Conservation (phyloP, 2,113 vertebrate genomes). For the Atlantisia rogersi region DNA sequence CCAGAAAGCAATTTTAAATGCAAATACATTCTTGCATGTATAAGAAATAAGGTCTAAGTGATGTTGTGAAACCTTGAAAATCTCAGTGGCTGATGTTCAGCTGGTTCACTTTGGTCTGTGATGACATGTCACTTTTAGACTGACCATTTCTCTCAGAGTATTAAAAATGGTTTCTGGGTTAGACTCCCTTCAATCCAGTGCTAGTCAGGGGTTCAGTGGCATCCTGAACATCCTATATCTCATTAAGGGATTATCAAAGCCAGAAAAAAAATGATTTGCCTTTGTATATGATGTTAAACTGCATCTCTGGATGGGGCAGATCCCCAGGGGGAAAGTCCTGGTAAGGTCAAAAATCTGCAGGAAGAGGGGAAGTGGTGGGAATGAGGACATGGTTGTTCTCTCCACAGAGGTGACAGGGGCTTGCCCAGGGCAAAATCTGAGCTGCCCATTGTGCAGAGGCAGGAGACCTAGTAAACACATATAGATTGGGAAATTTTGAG, state of each 20-base stretch:
- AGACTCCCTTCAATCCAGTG: background rate
- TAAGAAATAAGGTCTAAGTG: background rate
- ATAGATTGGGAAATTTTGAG: background rate
- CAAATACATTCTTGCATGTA: background rate
- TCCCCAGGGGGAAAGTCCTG: background rate
- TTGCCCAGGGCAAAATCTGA: background rate
- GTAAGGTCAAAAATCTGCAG: background rate
- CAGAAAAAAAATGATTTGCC: background rate
- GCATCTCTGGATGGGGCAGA: background rate
- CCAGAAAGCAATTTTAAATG: background rate
- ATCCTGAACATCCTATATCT: background rate
- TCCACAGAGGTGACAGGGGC: background rate
- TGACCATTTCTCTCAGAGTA: background rate
- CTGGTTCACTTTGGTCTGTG: background rate
- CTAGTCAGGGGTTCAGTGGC: background rate
- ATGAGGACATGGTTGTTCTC: background rate
- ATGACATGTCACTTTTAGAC: background rate
- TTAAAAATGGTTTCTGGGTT: background rate
- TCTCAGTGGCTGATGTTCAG: background rate
- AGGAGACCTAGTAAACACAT: background rate
- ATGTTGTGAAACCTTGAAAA: background rate
- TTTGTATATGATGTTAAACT: background rate
- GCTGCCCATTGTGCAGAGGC: background rate
- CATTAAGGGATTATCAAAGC: background rate
- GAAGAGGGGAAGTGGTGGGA: background rate